Conservation (phyloP, 1,140 invertebrate genomes). For the Antheraea pernyi region DNA sequence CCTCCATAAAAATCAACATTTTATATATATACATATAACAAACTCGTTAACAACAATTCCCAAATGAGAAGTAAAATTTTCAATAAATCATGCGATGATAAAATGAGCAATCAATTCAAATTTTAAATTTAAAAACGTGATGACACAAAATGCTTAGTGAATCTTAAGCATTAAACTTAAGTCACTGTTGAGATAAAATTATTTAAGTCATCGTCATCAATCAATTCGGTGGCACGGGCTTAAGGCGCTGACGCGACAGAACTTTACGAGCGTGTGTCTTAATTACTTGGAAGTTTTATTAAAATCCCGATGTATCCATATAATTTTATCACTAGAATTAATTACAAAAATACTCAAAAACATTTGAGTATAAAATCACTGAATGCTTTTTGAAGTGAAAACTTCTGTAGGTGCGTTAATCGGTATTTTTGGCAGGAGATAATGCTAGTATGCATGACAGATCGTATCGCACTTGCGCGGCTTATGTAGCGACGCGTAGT, state of each 20-base stretch:
- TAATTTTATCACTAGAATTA: too few species aligned
- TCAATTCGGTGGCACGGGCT: constrained; percentile 29
- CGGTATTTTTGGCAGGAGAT: too few species aligned
- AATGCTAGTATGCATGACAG: too few species aligned
- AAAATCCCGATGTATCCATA: neutral
- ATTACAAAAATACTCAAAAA: too few species aligned
- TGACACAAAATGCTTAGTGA: constrained; percentile 21
- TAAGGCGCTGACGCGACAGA: constrained; percentile 29
- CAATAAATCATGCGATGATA: neutral
- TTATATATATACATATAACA: neutral
- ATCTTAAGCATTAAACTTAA: constrained; percentile 34
- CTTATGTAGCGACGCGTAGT: too few species aligned
- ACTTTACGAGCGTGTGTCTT: constrained; percentile 1
- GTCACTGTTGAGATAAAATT: constrained; percentile 46
- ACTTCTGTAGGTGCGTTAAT: too few species aligned
- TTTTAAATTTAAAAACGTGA: constrained; percentile 10
- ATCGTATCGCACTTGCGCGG: too few species aligned
- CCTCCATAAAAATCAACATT: neutral
- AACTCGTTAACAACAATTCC: neutral
- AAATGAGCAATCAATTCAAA: neutral
- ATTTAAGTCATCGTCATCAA: constrained; percentile 50
- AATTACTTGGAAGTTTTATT: neutral
- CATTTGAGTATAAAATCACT: too few species aligned
- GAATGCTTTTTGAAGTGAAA: too few species aligned
- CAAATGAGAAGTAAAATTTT: neutral